Base-by-base conservation (phyloP, 2,113 vertebrate genomes). In the Morone saxatilis region DNA sequence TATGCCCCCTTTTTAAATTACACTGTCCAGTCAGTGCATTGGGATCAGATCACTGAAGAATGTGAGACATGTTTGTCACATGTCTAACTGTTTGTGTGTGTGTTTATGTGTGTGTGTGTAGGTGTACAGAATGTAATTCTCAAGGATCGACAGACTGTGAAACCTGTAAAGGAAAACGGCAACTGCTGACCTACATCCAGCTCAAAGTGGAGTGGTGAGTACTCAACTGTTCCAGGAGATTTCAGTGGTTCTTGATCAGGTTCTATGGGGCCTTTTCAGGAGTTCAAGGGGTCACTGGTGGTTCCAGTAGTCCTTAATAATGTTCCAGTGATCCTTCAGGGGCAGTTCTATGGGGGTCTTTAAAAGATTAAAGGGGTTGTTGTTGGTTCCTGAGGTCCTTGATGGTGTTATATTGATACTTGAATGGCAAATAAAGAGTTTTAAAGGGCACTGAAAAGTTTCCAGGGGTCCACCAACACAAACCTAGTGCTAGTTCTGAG, bases 141-240 rank as follows among this genome's bases (percentile, higher is more conserved):
- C 16, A 6, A 0, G 91, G 92, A 38, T 72, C 11, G 0, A 56
- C 54, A 2, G 12, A 82, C 0, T 96, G 95, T 70, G 22, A 76
- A 0, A 92, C 86, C 56, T 96, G 95, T 31, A 40, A 95, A 20
- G 95, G 94, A 22, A 94, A 91, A 53, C 6, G 60, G 7, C 86
- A 92, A 53, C 69, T 95, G 41, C 83, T 95, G 81, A 45, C 83
- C 8, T 96, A 86, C 87, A 94, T 96, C 90, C 71, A 93, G 20
- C 93, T 96, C 0, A 95, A 88, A 68, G 93, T 95, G 71, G 87
- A 94, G 48, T 95, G 95, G 95, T 95, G 83, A 92, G 90, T 88
- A 48, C 7, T 31, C 20, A 48, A 4, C 22, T 14, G 16, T 20
- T 9, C 4, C 7, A 11, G 25, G 25, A 25, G 25, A 25, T 25